Base-by-base conservation (phyloP, 2,113 vertebrate species). In the Hypomesus transpacificus region DNA sequence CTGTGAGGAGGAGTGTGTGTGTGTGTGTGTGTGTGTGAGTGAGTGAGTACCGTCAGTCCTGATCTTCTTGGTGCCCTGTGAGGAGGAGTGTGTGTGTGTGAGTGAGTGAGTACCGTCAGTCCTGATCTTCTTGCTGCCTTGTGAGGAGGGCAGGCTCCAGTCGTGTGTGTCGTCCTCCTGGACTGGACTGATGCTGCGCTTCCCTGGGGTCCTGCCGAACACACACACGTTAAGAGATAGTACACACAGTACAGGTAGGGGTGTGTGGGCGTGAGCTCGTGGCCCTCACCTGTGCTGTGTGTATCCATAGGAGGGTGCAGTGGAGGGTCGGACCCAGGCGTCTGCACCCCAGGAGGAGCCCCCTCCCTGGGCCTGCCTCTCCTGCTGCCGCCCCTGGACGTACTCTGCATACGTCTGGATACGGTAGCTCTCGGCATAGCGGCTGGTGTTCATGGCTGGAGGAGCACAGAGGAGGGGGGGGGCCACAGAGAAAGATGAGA, bases 391-490 rank as follows among this genome's bases (percentile, higher is more conserved):
- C 60, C 87, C 92, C 73, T 94, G 91, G 77, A 97, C 73, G 78
- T 98, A 98, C 20, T 97, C 95, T 0, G 95, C 95, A 2, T 99
- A 98, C 0, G 96, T 98, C 90, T 98, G 97, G 91, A 98, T 98
- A 80, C 91, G 93, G 74, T 99, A 99, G 74, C 96, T 98, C 89
- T 98, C 97, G 24, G 97, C 97, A 0, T 98, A 98, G 80, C 89
- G 95, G 88, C 97, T 98, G 85, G 96, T 99, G 92, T 98, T 99
- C 78, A 98, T 92, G 54, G 97, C 97, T 99, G 70, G 0, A 9
- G 72, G 60, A 60, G 39, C 39, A 46, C 39, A 46, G 65, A 3
- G 31, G 14, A 53, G 7, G 21, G 16, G 8, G 4, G 16, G 16
- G 54, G 3, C 2, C 56, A 21, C 5, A 50, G 52, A 14, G 4